These are phyloP conservation scores for Microhierax caerulescens DNA, from an alignment of 2,797 vertebrate genomes.

Conservation along the genomic window DNA sequence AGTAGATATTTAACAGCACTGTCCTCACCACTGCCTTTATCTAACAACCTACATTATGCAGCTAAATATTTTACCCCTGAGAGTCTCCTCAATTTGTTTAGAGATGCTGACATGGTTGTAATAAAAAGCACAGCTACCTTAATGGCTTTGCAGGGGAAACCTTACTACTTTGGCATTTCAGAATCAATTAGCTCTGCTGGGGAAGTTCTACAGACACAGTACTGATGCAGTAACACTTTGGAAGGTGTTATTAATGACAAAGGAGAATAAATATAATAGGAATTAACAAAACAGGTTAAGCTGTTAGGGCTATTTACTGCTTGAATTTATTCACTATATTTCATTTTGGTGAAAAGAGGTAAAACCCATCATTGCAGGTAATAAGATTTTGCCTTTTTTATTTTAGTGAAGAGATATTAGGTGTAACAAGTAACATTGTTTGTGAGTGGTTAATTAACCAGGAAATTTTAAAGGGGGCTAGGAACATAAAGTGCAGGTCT, in stretches of 20 bases:
- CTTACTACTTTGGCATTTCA: not conserved
- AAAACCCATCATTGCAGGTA: not conserved
- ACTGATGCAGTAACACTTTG: not conserved
- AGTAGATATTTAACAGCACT: not conserved
- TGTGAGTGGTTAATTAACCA: not conserved
- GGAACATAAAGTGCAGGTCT: not conserved
- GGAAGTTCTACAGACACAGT: not conserved
- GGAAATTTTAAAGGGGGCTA: not conserved
- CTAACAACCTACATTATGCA: not conserved
- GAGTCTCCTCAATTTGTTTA: not conserved
- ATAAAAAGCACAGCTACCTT: not conserved
- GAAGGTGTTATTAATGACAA: not conserved
- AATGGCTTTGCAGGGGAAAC: not conserved
- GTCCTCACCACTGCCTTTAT: not conserved
- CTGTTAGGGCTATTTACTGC: not conserved
- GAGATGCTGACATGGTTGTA: not conserved
- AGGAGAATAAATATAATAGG: not conserved
- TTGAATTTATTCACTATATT: not conserved
- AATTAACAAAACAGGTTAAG: not conserved
- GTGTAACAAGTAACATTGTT: not conserved
- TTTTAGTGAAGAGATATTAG: not conserved
- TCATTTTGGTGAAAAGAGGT: not conserved
- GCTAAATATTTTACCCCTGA: slow-evolving; percentile 14
- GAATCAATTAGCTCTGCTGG: slow-evolving; percentile 3
- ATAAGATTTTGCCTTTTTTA: not conserved